Conservation (phyloP, 1,140 invertebrate species). For the Arion vulgaris region DNA sequence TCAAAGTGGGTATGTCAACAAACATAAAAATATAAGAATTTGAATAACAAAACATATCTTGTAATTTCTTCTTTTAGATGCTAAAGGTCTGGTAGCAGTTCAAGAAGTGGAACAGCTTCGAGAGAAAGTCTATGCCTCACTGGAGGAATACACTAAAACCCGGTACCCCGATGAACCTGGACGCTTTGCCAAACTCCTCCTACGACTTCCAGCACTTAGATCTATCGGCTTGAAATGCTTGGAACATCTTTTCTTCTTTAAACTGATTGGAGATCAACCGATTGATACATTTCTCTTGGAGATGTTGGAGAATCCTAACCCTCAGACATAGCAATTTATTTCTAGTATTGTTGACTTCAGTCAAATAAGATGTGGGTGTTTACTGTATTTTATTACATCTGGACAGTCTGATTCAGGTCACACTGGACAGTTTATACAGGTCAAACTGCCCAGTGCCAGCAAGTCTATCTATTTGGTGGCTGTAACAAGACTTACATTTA, state of each 20-base stretch:
- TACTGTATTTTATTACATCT: too few species aligned
- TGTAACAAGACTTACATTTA: too few species aligned
- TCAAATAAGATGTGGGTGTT: too few species aligned
- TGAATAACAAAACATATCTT: too few species aligned
- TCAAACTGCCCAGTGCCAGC: too few species aligned
- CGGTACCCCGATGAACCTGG: conserved; percentile 91
- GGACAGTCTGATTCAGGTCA: too few species aligned
- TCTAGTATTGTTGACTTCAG: too few species aligned
- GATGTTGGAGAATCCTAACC: conserved; percentile 78
- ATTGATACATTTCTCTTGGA: conserved; percentile 75
- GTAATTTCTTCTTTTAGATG: conserved; percentile 78
- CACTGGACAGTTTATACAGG: too few species aligned
- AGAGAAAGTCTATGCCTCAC: conserved; percentile 94
- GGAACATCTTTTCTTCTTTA: conserved; percentile 96
- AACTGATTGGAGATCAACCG: conserved; percentile 80
- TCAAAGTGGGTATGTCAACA: too few species aligned
- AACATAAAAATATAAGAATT: too few species aligned
- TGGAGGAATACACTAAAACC: conserved; percentile 93
- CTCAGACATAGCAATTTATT: conserved; percentile 38
- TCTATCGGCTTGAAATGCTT: conserved; percentile 95
- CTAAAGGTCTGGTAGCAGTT: conserved; percentile 86
- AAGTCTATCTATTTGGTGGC: too few species aligned
- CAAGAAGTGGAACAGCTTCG: conserved; percentile 88
- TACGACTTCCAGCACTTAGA: conserved; percentile 92
- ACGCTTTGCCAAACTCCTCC: conserved; percentile 92